phyloP scores from a whole-genome alignment of 2,113 vertebrate species.

The Anhinga rufa region DNA sequence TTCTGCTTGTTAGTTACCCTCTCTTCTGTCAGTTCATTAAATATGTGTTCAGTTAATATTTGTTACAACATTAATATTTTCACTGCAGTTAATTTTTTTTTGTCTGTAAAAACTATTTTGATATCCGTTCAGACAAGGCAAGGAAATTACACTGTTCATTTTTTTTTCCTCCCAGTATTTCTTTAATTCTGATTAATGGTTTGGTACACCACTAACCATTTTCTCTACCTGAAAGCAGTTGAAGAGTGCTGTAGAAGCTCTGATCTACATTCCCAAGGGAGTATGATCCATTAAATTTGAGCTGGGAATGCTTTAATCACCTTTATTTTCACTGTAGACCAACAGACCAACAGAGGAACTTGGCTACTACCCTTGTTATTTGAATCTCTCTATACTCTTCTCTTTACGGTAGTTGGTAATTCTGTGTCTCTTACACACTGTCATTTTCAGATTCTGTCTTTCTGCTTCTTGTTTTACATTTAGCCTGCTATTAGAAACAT shows the following conservation, averaged over 20 bases:
- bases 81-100: not conserved
- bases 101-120: not conserved
- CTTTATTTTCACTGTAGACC: not conserved
- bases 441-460: not conserved
- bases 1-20: not conserved
- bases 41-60: not conserved
- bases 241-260: not conserved
- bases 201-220: not conserved
- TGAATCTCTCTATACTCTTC: not conserved
- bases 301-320: not conserved
- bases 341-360: not conserved
- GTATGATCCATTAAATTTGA: not conserved
- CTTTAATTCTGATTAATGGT: not conserved
- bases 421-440: not conserved
- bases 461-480: not conserved
- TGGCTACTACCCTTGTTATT: not conserved
- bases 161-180: not conserved
- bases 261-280: not conserved
- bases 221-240: not conserved
- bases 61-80: not conserved
- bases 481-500: not conserved
- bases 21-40: not conserved
- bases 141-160: not conserved
- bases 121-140: not conserved
- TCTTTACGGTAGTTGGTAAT: not conserved